Percentiles rank a stretch among this genome's conserved stretches.
Conservation (phyloP, 2,797 vertebrate genomes). For the Geotrypetes seraphini region DNA sequence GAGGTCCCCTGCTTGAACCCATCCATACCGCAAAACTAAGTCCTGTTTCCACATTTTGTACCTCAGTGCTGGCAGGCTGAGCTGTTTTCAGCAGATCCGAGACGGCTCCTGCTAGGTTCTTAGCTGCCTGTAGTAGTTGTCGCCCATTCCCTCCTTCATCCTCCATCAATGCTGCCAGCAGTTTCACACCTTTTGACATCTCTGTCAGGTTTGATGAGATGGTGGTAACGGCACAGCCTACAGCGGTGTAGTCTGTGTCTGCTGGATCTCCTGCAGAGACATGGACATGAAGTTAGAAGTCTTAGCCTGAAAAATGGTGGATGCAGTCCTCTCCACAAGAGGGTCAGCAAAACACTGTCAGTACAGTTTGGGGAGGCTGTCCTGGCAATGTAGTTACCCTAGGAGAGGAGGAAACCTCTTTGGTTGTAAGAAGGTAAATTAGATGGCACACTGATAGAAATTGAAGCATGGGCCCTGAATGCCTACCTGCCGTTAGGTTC, state of each 20-base stretch:
- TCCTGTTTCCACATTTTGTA: conserved; percentile 21
- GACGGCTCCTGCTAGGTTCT: conserved; percentile 83
- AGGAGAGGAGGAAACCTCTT: too few relatives aligned
- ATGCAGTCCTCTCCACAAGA: too few relatives aligned
- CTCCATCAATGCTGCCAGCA: conserved; percentile 88
- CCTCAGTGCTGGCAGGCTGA: conserved; percentile 86
- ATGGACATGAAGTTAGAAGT: too few relatives aligned
- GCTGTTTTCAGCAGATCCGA: conserved; percentile 89
- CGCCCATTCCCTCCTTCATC: conserved; percentile 85
- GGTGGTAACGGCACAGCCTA: conserved; percentile 92
- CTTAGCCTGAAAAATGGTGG: too few relatives aligned
- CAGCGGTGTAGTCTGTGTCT: conserved; percentile 92
- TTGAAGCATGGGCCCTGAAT: too few relatives aligned
- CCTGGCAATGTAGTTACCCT: too few relatives aligned
- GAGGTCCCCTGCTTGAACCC: not conserved
- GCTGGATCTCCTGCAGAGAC: conserved; percentile 75
- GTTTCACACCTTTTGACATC: conserved; percentile 94
- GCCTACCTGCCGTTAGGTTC: conserved; percentile 84
- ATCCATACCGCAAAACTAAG: not conserved
- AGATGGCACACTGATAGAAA: too few relatives aligned
- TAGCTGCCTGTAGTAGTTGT: conserved; percentile 86
- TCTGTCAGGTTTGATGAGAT: conserved; percentile 97
- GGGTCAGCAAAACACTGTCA: too few relatives aligned
- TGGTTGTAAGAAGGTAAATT: too few relatives aligned
- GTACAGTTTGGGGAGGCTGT: too few relatives aligned